A percentile compares a stretch with the other conserved stretches of the same genome.
phyloP scores from a whole-genome alignment of 2,797 vertebrate genomes.

The Oryzias sinensis region DNA sequence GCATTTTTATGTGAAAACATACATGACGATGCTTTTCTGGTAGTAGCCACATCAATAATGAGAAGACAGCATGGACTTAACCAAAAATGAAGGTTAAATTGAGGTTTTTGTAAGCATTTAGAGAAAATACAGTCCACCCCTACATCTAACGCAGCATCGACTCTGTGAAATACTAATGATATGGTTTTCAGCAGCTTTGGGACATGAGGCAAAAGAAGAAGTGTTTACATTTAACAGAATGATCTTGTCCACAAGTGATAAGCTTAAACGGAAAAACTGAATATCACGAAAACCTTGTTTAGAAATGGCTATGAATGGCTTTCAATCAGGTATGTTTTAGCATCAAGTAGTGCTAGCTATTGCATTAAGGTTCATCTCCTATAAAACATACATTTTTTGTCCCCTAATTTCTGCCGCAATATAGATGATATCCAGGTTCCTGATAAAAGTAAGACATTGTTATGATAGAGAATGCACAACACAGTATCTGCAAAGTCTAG shows the following conservation, averaged over 20 bases:
- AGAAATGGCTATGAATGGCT: slow-evolving; percentile 32
- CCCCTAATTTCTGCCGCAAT: slow-evolving; percentile 80
- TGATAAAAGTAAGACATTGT: slow-evolving; percentile 91
- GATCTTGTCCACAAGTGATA: slow-evolving; percentile 25
- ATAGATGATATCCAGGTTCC: slow-evolving; percentile 86
- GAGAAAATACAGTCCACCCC: slow-evolving; percentile 11
- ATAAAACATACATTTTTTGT: slow-evolving; percentile 68
- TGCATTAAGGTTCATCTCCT: slow-evolving; percentile 86
- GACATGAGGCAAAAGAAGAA: slow-evolving; percentile 18
- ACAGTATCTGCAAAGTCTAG: slow-evolving; percentile 87
- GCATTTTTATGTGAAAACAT: slow-evolving; percentile 6
- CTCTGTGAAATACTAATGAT: slow-evolving; percentile 15
- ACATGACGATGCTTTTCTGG: slow-evolving; percentile 7
- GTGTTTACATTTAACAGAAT: slow-evolving; percentile 16
- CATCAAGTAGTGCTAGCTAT: slow-evolving; percentile 67
- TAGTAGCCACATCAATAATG: slow-evolving; percentile 28
- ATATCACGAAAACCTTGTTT: slow-evolving; percentile 22
- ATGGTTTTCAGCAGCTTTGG: slow-evolving; percentile 14
- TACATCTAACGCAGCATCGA: not conserved
- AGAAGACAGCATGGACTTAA: slow-evolving; percentile 30
- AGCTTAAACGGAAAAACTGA: slow-evolving; percentile 30
- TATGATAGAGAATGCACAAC: slow-evolving; percentile 89
- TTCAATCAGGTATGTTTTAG: slow-evolving; percentile 39
- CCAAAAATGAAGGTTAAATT: slow-evolving; percentile 5
- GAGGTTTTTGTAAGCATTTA: slow-evolving; percentile 1